These are phyloP conservation scores for Lycaon pictus DNA, from an alignment of 2,113 vertebrate genomes.

Conservation along the genomic window DNA sequence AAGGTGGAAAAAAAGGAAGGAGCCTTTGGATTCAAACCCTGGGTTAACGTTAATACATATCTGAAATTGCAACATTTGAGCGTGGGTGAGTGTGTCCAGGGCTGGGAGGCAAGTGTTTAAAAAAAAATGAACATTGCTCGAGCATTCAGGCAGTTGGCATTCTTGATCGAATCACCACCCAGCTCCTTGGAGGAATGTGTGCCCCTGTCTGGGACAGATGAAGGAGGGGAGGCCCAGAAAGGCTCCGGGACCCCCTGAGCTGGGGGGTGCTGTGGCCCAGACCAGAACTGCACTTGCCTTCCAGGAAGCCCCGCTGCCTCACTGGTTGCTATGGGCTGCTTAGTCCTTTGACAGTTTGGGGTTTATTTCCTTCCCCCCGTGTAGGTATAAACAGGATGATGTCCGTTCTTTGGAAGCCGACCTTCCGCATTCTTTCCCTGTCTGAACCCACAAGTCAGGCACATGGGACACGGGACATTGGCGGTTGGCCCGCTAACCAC, in stretches of 20 bases:
- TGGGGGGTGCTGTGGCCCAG: background rate
- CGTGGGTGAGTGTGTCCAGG: background rate
- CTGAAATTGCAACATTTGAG: background rate
- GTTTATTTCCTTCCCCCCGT: rapidly evolving
- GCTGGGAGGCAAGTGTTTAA: background rate
- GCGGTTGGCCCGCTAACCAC: background rate
- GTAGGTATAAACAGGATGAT: background rate
- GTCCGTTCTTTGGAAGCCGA: rapidly evolving
- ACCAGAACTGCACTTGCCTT: rapidly evolving
- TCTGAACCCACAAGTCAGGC: background rate
- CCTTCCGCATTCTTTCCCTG: background rate
- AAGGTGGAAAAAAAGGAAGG: background rate
- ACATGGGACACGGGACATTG: background rate
- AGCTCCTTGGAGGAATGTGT: background rate
- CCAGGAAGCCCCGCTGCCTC: rapidly evolving
- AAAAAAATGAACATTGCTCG: background rate
- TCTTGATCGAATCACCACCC: background rate
- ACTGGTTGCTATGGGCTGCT: background rate
- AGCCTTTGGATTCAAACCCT: background rate
- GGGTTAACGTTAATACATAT: background rate
- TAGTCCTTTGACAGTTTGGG: background rate
- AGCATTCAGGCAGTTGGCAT: background rate
- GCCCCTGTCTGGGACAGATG: background rate
- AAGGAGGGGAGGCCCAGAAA: background rate
- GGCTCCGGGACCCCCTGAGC: background rate